These are phyloP conservation scores for Paramormyrops hopkinsi DNA, from an alignment of 2,797 vertebrate species.

Conservation along the genomic window DNA sequence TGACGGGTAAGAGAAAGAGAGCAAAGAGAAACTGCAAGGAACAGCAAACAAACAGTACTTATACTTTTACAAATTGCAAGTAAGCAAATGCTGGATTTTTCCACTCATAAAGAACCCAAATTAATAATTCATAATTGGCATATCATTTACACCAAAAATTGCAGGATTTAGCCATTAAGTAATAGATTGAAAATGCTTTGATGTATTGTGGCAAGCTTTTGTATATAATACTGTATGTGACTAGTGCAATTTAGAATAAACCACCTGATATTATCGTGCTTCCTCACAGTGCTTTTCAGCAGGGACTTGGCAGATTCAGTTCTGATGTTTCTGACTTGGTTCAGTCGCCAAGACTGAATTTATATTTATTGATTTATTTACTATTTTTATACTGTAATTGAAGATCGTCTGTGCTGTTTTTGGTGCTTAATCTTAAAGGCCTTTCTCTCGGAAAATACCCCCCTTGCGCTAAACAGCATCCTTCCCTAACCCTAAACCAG, in stretches of 20 bases:
- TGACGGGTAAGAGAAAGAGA: neutral
- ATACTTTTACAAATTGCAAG: neutral
- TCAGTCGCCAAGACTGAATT: neutral
- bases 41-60: neutral
- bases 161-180: neutral
- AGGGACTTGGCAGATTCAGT: neutral
- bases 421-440: constrained; percentile 65
- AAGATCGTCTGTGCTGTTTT: constrained; percentile 54
- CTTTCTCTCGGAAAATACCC: constrained; percentile 80
- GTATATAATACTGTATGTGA: neutral
- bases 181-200: neutral
- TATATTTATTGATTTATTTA: neutral
- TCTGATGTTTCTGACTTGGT: neutral
- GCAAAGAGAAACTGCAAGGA: neutral
- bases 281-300: neutral
- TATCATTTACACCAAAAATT: neutral
- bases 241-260: neutral
- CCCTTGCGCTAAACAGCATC: constrained; percentile 57
- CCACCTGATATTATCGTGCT: neutral
- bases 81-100: neutral
- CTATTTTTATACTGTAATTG: constrained; percentile 38
- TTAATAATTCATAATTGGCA: neutral
- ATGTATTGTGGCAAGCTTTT: neutral
- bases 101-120: neutral
- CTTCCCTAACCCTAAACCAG: constrained; percentile 44